These are phyloP conservation scores for Threskiornis aethiopicus DNA, from an alignment of 2,797 vertebrate species.

Conservation along the genomic window DNA sequence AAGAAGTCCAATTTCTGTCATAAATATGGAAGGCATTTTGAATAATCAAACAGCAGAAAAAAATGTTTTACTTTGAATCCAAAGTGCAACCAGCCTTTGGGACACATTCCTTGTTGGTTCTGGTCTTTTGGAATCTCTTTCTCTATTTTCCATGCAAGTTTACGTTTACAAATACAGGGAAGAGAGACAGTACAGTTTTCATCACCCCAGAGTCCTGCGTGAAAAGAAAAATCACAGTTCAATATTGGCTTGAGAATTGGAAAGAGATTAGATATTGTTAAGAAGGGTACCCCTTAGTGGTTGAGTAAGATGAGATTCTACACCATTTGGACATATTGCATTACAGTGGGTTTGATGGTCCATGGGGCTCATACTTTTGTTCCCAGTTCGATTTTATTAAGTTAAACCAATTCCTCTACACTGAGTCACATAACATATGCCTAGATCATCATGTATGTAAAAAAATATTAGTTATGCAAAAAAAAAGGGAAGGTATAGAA, in stretches of 20 bases:
- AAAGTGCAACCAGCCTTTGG: conserved; percentile 91
- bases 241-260: not conserved
- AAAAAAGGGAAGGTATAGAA: not conserved
- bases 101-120: conserved; percentile 84
- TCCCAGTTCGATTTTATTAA: not conserved
- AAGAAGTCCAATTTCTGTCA: not conserved
- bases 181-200: conserved; percentile 79
- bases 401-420: not conserved
- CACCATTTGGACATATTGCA: not conserved
- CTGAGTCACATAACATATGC: not conserved
- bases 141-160: conserved; percentile 82
- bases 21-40: not conserved
- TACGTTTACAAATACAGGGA: conserved; percentile 87
- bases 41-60: not conserved
- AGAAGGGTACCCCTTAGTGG: not conserved
- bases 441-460: not conserved
- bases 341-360: not conserved
- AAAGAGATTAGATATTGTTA: not conserved
- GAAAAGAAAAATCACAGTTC: not conserved
- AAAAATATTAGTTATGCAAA: not conserved
- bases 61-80: conserved; percentile 84
- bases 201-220: conserved; percentile 85
- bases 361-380: not conserved
- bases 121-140: conserved; percentile 80
- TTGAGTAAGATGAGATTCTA: not conserved